Percentiles rank a stretch among this genome's conserved stretches.
These are phyloP conservation scores for Aphidius gifuensis DNA, from an alignment of 1,140 invertebrate species.

Conservation along the genomic window DNA sequence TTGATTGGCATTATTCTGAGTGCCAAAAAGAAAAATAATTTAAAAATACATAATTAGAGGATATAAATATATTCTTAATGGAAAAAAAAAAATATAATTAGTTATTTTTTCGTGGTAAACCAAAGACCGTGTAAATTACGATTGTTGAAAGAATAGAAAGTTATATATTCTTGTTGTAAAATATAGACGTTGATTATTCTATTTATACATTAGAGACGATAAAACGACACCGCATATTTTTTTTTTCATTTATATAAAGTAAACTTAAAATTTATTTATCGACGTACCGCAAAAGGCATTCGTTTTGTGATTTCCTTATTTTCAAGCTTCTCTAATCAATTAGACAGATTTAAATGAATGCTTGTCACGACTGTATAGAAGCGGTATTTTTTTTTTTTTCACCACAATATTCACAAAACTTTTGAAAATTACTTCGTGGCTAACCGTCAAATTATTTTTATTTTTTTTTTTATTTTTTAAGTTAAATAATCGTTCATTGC, in stretches of 20 bases:
- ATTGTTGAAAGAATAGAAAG: background rate
- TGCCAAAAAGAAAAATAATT: too few relatives aligned
- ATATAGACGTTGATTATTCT: background rate
- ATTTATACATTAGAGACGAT: background rate
- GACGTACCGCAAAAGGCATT: slow-evolving; percentile 9
- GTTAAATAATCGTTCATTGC: slow-evolving; percentile 19
- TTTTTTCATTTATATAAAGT: too few relatives aligned
- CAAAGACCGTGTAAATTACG: background rate
- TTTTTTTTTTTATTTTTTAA: slow-evolving; percentile 15
- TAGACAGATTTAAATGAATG: slow-evolving; percentile 26
- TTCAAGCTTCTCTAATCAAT: slow-evolving; percentile 29
- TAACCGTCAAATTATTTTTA: slow-evolving; percentile 21
- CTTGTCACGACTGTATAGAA: slow-evolving; percentile 22
- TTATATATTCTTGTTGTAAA: too few relatives aligned
- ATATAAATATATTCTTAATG: background rate
- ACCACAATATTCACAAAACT: slow-evolving; percentile 12
- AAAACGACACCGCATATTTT: background rate
- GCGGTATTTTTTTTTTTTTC: slow-evolving; percentile 11
- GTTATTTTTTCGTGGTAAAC: background rate
- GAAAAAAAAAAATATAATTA: background rate
- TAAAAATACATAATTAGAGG: background rate
- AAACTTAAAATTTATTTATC: too few relatives aligned
- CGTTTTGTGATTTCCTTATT: slow-evolving; percentile 21
- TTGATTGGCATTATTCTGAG: slow-evolving; percentile 4
- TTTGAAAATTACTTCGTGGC: slow-evolving; percentile 20